Conservation (phyloP, 2,888 invertebrate genomes). For the Strigamia maritima region DNA sequence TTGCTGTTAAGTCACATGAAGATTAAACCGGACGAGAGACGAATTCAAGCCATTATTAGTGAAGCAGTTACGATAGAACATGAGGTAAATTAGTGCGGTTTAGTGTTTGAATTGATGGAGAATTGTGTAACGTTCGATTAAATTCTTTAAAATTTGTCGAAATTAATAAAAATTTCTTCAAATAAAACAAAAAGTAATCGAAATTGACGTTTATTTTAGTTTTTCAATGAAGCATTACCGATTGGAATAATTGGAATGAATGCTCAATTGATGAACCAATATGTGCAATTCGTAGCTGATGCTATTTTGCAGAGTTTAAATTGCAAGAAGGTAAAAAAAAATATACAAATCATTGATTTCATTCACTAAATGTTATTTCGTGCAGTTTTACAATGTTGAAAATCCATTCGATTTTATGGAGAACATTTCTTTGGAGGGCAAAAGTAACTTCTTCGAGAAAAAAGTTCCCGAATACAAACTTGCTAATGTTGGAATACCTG, state of each 20-base stretch:
- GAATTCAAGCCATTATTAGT: conserved; percentile 53
- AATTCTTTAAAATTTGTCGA: too few species aligned
- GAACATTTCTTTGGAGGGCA: conserved; percentile 58
- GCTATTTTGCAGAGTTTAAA: conserved; percentile 39
- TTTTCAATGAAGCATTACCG: conserved; percentile 41
- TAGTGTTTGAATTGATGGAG: too few species aligned
- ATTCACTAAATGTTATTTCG: background rate
- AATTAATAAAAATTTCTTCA: too few species aligned
- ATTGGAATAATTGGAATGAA: conserved; percentile 43
- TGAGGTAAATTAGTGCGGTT: conserved; percentile 40
- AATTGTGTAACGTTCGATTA: too few species aligned
- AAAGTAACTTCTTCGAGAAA: conserved; percentile 60
- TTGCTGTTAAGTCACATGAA: conserved; percentile 55
- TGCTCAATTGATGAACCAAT: conserved; percentile 40
- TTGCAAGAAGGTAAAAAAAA: conserved; percentile 32
- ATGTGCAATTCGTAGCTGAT: conserved; percentile 43
- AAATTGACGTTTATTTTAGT: too few species aligned
- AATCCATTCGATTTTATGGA: conserved; percentile 61
- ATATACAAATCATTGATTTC: background rate
- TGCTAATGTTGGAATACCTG: conserved; percentile 49
- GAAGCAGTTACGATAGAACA: conserved; percentile 56
- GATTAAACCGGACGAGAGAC: conserved; percentile 50
- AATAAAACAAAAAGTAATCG: too few species aligned
- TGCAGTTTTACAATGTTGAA: conserved; percentile 52
- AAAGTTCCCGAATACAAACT: conserved; percentile 56